phyloP scores from a whole-genome alignment of 2,797 vertebrate genomes.

The Morus bassanus region DNA sequence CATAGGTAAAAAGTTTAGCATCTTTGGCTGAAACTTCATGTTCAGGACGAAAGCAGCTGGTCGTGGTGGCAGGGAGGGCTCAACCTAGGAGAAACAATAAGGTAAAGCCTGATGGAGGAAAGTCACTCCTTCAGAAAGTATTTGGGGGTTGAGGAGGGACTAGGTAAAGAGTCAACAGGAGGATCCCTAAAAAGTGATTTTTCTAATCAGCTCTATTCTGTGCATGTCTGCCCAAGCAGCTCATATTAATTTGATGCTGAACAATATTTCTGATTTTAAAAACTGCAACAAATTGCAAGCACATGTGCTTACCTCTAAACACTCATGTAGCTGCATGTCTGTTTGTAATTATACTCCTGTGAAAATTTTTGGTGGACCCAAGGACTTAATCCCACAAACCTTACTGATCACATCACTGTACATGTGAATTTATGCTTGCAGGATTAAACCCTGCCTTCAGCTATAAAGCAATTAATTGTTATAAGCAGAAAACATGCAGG shows the following conservation, averaged over 20 bases:
- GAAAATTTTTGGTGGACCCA: constrained; percentile 17
- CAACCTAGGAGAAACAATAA: not conserved
- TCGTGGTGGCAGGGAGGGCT: not conserved
- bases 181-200: not conserved
- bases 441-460: constrained; percentile 20
- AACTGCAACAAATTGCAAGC: not conserved
- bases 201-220: not conserved
- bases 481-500: not conserved
- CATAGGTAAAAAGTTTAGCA: not conserved
- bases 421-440: not conserved
- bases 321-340: not conserved
- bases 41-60: not conserved
- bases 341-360: not conserved
- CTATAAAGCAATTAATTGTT: constrained; percentile 20
- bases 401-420: not conserved
- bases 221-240: not conserved
- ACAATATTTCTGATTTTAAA: not conserved
- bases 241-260: not conserved
- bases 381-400: constrained; percentile 1
- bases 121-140: not conserved
- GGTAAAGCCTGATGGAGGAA: not conserved
- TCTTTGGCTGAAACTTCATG: not conserved
- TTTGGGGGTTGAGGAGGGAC: not conserved
- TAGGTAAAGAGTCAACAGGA: not conserved
- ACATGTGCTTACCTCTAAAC: not conserved